These are phyloP conservation scores for Ptilorrhoa leucosticta DNA, from an alignment of 2,113 vertebrate genomes.

Conservation along the genomic window DNA sequence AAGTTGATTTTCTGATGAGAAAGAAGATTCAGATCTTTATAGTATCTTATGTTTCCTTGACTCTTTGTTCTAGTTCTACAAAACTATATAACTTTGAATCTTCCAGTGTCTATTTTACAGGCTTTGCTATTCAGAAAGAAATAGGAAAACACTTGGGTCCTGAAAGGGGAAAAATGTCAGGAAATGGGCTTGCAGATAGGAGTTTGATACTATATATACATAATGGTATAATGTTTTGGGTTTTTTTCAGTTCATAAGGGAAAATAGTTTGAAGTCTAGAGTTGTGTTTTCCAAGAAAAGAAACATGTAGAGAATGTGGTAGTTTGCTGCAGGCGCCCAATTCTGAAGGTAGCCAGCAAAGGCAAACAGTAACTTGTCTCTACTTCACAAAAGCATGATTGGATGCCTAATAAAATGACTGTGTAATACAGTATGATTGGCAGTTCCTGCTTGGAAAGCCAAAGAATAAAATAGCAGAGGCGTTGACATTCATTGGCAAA, in stretches of 20 bases:
- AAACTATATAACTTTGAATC: neutral
- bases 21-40: neutral
- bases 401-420: neutral
- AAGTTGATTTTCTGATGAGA: neutral
- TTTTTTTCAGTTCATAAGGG: neutral
- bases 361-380: neutral
- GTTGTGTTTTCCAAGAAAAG: neutral
- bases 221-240: neutral
- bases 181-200: neutral
- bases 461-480: conserved; percentile 23
- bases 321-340: neutral
- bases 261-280: neutral
- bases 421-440: neutral
- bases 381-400: neutral
- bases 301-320: neutral
- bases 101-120: neutral
- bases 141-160: neutral
- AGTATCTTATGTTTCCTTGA: neutral
- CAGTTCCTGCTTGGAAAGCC: conserved; percentile 13
- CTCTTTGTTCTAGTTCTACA: neutral
- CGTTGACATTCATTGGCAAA: neutral
- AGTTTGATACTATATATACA: neutral
- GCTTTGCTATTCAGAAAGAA: neutral
- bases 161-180: neutral
- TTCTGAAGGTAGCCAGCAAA: neutral